Conservation (phyloP, 2,113 vertebrate genomes). For the Vicugna pacos region DNA sequence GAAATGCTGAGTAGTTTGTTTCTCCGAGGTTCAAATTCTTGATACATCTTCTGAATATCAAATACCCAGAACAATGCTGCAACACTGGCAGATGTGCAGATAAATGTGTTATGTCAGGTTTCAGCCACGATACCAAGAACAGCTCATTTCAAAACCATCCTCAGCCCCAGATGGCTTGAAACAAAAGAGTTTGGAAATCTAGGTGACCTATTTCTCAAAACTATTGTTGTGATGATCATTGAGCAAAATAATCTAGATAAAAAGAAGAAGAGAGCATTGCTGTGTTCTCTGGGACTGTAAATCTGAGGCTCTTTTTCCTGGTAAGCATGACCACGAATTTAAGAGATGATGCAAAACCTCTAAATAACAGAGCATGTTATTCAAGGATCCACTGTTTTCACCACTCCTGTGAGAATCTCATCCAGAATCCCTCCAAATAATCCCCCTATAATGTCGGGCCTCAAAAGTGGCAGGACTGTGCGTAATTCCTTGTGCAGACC, state of each 20-base stretch:
- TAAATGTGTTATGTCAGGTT: conserved; percentile 44
- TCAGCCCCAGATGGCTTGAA: conserved; percentile 63
- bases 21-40: conserved; percentile 66
- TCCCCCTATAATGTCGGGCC: not conserved
- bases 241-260: conserved; percentile 57
- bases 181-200: conserved; percentile 75
- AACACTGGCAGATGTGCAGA: conserved; percentile 25
- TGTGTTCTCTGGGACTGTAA: not conserved
- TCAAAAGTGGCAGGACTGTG: not conserved
- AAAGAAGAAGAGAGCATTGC: not conserved
- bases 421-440: not conserved
- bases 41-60: conserved; percentile 72
- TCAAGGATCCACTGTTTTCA: not conserved
- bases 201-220: conserved; percentile 79
- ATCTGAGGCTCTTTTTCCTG: not conserved
- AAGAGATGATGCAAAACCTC: not conserved
- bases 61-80: conserved; percentile 52
- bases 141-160: conserved; percentile 57
- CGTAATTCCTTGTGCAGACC: not conserved
- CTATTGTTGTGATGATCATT: conserved; percentile 50
- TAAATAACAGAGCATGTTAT: not conserved
- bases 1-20: conserved; percentile 76
- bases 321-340: not conserved
- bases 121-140: conserved; percentile 35
- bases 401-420: not conserved